phyloP scores from a whole-genome alignment of 2,113 vertebrate genomes.

The Myodes glareolus region DNA sequence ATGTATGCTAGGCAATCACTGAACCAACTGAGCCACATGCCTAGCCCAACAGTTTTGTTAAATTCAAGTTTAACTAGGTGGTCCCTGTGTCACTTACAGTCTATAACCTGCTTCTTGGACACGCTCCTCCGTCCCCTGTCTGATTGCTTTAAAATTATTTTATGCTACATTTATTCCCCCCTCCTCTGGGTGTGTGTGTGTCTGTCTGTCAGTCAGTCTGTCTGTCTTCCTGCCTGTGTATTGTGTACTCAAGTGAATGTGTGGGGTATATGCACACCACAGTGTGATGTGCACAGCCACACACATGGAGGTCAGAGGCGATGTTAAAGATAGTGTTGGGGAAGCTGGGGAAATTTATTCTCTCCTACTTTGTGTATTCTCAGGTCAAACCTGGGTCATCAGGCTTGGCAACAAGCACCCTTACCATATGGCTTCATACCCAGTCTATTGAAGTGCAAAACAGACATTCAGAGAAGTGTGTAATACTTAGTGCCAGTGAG shows the following conservation, averaged over 20 bases:
- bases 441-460: not conserved
- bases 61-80: not conserved
- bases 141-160: not conserved
- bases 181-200: no score
- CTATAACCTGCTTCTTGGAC: not conserved
- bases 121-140: no score
- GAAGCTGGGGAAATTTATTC: no score
- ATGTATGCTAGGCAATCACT: no score
- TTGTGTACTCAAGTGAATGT: not conserved
- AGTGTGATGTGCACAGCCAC: not conserved
- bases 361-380: not conserved
- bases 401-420: not conserved
- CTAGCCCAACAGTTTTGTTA: not conserved
- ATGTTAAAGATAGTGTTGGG: no score
- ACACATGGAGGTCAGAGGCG: no score
- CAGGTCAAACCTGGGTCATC: not conserved
- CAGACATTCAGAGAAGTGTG: not conserved
- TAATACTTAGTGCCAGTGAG: no score
- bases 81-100: not conserved
- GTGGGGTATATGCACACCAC: not conserved
- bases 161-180: not conserved
- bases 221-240: no score
- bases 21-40: no score
- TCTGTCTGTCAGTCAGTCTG: no score
- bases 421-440: not conserved